Conservation (phyloP, 2,888 invertebrate species). For the Corbicula japonica region DNA sequence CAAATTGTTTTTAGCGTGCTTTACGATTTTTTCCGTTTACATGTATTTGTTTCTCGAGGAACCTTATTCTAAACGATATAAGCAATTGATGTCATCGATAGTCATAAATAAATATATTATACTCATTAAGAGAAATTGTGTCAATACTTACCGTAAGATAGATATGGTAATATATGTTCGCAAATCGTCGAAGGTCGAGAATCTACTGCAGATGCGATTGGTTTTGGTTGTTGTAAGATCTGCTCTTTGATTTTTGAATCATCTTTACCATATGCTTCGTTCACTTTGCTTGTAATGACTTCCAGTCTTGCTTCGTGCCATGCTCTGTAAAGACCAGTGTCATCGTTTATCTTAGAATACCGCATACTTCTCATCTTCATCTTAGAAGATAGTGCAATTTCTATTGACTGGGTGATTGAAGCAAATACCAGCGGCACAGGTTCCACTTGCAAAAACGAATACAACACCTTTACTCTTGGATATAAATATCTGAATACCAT, state of each 20-base stretch:
- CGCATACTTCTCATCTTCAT: too few species aligned
- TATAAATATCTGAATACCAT: slow-evolving; percentile 26
- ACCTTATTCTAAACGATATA: too few species aligned
- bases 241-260: neutral
- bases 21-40: too few species aligned
- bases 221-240: neutral
- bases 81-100: too few species aligned
- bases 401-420: neutral
- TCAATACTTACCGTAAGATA: neutral
- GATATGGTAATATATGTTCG: neutral
- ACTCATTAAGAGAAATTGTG: too few species aligned
- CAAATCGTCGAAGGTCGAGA: slow-evolving; percentile 1
- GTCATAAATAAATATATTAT: too few species aligned
- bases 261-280: neutral
- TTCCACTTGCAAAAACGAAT: slow-evolving; percentile 1
- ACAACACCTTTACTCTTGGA: slow-evolving; percentile 8
- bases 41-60: too few species aligned
- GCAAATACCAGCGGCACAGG: neutral
- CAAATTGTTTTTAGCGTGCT: too few species aligned
- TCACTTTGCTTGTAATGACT: neutral
- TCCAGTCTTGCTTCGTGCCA: slow-evolving; percentile 1
- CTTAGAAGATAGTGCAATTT: neutral
- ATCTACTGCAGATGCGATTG: neutral
- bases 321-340: neutral
- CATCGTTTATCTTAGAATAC: neutral